Evolutionary conservation across 2,797 vertebrate genomes (phyloP), one percentile per base, ranked within the genome.

Genomic region (Carapus acus): DNA sequence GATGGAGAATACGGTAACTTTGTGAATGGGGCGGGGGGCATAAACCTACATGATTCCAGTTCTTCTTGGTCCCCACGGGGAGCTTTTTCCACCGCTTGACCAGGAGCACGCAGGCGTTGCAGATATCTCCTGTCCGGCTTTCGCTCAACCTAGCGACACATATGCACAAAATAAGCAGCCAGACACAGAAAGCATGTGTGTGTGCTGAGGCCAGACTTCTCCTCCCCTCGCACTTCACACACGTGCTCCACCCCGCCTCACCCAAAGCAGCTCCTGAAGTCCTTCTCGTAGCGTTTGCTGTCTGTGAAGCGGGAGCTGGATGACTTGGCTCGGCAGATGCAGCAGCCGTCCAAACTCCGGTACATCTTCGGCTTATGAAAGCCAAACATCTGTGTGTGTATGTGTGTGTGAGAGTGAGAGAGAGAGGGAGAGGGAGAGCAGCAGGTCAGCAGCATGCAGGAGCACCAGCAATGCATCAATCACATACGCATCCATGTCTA

Each of bases 291-390:
- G 15, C 96, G 93, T 57, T 94, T 94, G 76, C 96, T 99, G 87
- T 99, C 96, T 0, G 96, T 99, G 81, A 99, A 99, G 40, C 96
- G 92, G 15, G 96, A 98, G 84, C 96, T 99, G 46, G 96, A 99
- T 21, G 96, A 99, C 70, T 99, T 99, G 8, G 96, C 95, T 54
- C 94, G 91, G 86, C 96, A 99, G 85, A 99, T 99, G 82, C 96
- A 99, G 85, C 96, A 99, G 65, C 96, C 96, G 13, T 97, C 92
- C 88, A 97, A 85, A 86, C 96, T 97, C 76, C 95, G 86, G 84
- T 98, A 99, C 91, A 98, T 98, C 86, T 99, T 99, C 76, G 96
- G 96, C 89, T 98, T 98, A 85, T 99, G 96, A 85, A 99, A 99
- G 89, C 96, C 96, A 90, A 99, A 98, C 96, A 99, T 99, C 88